Percentiles rank a stretch among this genome's conserved stretches.
These are phyloP conservation scores for Nephrotoma appendiculata DNA, from an alignment of 2,888 invertebrate species.

Conservation along the genomic window DNA sequence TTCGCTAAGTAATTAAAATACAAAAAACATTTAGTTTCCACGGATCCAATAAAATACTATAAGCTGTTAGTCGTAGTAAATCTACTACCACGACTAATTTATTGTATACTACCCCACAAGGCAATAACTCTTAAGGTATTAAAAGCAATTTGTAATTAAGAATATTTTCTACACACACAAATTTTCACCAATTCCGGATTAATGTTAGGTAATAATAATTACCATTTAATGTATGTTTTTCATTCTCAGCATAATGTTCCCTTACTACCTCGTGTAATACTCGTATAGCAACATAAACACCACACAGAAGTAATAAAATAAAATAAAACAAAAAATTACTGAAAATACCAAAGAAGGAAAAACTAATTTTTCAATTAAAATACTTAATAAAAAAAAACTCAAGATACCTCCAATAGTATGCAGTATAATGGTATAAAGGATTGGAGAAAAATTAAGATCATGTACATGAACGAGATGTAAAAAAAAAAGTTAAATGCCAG, in stretches of 20 bases:
- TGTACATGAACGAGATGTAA: neutral
- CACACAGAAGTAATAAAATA: neutral
- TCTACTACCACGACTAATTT: neutral
- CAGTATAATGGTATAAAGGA: neutral
- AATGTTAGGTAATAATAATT: neutral
- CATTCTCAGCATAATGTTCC: neutral
- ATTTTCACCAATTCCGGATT: neutral
- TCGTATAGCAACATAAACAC: neutral
- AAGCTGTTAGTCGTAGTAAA: neutral
- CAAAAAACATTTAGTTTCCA: neutral
- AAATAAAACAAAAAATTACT: neutral
- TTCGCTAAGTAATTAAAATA: neutral
- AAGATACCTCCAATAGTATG: neutral
- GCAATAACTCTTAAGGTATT: neutral
- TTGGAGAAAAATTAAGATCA: neutral
- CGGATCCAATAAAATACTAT: neutral
- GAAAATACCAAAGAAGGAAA: neutral
- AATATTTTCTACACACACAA: neutral
- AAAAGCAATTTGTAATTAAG: neutral
- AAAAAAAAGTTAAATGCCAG: neutral
- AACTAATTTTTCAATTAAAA: neutral
- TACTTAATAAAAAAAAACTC: neutral
- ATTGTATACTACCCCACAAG: neutral
- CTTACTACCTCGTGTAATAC: neutral
- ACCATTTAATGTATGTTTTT: neutral